Evolutionary conservation across 1,140 invertebrate species (phyloP).

Genomic region (Popillia japonica): DNA sequence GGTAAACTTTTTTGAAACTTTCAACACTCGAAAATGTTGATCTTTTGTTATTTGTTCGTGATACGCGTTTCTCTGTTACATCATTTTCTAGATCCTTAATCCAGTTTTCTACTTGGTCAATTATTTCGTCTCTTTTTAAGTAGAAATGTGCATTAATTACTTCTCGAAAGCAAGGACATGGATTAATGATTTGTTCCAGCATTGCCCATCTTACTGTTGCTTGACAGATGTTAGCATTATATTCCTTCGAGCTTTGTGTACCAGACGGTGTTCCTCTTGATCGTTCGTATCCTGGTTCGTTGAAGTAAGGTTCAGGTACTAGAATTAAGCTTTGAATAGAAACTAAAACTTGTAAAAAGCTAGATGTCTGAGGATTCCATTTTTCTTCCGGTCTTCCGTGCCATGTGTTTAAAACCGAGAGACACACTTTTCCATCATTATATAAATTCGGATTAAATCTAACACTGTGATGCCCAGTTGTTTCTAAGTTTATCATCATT

Average conservation of each 20-base stretch:
- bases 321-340: conserved; percentile 96
- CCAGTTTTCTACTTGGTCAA: conserved; percentile 89
- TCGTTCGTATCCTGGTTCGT: conserved; percentile 96
- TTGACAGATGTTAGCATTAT: conserved; percentile 95
- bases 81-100: conserved; percentile 84
- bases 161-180: conserved; percentile 92
- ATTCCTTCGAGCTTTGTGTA: conserved; percentile 87
- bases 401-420: conserved; percentile 97
- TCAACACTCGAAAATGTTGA: conserved; percentile 45
- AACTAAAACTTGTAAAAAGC: conserved; percentile 94
- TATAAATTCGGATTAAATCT: conserved; percentile 98
- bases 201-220: conserved; percentile 96
- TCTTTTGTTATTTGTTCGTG: conserved; percentile 62
- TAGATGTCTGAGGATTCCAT: conserved; percentile 97
- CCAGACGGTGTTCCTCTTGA: conserved; percentile 88
- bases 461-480: conserved; percentile 91
- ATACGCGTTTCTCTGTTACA: conserved; percentile 75
- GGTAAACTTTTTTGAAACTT: conserved; percentile 49
- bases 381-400: conserved; percentile 98
- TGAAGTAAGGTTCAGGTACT: conserved; percentile 97
- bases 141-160: conserved; percentile 95
- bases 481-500: conserved; percentile 92
- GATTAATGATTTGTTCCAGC: conserved; percentile 91
- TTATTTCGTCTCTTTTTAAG: conserved; percentile 91
- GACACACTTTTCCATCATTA: conserved; percentile 96